These are phyloP conservation scores for Drosophila neutralis DNA, from an alignment of 2,888 invertebrate genomes.

Conservation along the genomic window DNA sequence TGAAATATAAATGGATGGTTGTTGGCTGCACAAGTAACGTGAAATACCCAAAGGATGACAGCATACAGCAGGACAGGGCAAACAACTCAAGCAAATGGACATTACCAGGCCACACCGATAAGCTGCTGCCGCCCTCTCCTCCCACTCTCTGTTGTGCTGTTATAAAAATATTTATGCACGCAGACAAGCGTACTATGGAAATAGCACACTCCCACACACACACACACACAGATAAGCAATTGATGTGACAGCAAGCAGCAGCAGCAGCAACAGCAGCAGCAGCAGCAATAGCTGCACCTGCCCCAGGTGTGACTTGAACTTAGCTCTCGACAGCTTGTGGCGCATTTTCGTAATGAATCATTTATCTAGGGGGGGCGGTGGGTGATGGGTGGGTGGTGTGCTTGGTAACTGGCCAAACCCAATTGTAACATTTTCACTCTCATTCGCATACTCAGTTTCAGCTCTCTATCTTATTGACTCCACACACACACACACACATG, in stretches of 20 bases:
- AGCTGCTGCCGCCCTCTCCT: not conserved
- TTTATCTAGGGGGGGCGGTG: slow-evolving; percentile 20
- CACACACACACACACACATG: slow-evolving; percentile 4
- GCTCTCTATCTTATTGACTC: slow-evolving; percentile 10
- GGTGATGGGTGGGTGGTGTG: not conserved
- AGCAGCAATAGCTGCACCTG: slow-evolving; percentile 44
- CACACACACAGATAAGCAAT: slow-evolving; percentile 12
- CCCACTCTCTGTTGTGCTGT: not conserved
- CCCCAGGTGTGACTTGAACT: slow-evolving; percentile 50
- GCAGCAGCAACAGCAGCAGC: slow-evolving; percentile 17
- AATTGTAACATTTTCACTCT: slow-evolving; percentile 26
- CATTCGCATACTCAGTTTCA: slow-evolving; percentile 3
- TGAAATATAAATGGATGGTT: slow-evolving; percentile 66
- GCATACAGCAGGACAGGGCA: slow-evolving; percentile 39
- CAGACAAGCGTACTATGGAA: slow-evolving; percentile 1
- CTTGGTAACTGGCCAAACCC: slow-evolving; percentile 42
- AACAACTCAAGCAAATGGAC: slow-evolving; percentile 57
- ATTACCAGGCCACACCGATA: slow-evolving; percentile 44
- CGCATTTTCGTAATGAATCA: slow-evolving; percentile 69
- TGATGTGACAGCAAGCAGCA: slow-evolving; percentile 29
- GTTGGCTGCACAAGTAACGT: slow-evolving; percentile 37
- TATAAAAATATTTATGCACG: slow-evolving; percentile 58
- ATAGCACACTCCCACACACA: slow-evolving; percentile 40
- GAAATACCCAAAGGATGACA: slow-evolving; percentile 64
- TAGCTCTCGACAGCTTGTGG: slow-evolving; percentile 29